phyloP scores from a whole-genome alignment of 1,140 invertebrate species.

The Brachionus rubens region DNA sequence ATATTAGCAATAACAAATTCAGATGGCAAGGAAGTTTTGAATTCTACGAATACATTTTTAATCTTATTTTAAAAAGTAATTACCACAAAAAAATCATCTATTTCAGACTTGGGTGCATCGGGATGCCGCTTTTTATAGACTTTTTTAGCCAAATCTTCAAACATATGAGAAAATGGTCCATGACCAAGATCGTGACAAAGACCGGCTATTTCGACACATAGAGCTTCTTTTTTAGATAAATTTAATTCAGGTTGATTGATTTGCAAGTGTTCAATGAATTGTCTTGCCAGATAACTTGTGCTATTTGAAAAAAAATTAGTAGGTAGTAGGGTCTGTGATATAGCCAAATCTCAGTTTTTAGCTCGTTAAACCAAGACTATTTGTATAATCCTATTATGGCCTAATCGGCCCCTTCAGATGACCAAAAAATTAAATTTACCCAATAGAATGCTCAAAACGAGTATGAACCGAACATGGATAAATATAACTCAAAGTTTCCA shows the following conservation, averaged over 20 bases:
- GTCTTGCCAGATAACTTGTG: slow-evolving; percentile 60
- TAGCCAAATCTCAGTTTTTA: no score
- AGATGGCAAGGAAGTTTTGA: no score
- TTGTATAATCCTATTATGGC: no score
- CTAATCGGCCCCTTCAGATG: no score
- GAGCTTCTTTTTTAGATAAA: slow-evolving; percentile 59
- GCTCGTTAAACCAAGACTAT: no score
- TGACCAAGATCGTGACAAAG: slow-evolving; percentile 69
- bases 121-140: slow-evolving; percentile 46
- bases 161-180: slow-evolving; percentile 68
- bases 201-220: slow-evolving; percentile 67
- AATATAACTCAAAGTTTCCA: slow-evolving; percentile 63
- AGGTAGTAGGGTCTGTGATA: no score
- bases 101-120: background rate
- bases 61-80: background rate
- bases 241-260: slow-evolving; percentile 60
- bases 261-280: slow-evolving; percentile 54
- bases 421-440: slow-evolving; percentile 60
- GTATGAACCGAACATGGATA: slow-evolving; percentile 65
- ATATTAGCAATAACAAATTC: no score
- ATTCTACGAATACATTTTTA: background rate
- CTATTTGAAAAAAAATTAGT: slow-evolving; percentile 48
- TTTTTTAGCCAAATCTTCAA: slow-evolving; percentile 58
- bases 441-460: slow-evolving; percentile 67
- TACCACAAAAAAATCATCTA: background rate